Evolutionary conservation across 1,140 invertebrate species (phyloP), one percentile per base, ranked within the genome.

Genomic region (Coelopa frigida): DNA sequence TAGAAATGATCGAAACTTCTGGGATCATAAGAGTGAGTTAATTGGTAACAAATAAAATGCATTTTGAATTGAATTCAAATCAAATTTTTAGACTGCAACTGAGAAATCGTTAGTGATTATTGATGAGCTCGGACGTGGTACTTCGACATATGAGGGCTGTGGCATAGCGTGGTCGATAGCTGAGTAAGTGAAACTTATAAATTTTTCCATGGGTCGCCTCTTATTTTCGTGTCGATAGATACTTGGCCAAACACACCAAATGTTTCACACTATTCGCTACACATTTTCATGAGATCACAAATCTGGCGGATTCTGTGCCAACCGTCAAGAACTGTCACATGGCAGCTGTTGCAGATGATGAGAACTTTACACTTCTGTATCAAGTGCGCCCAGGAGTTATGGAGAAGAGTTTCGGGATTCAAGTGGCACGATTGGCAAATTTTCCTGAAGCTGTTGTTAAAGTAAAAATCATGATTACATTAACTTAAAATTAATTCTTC

Each of bases 111-210:
- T 99, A 8, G 86, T 99, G 2, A 84, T 99, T 20, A 92, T 99
- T 55, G 96, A 99, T 74, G 96, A 99, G 72, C 74, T 99, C 33
- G 96, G 96, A 4, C 77, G 96, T 69, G 96, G 96, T 41, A 99
- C 96, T 2, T 98, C 94, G 8, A 99, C 96, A 0, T 98, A 93
- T 68, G 96, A 99, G 73, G 96, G 96, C 2, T 97, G 94, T 73
- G 96, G 96, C 50, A 82, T 99, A 18, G 95, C 96, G 6, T 98
- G 90, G 89, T 85, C 94, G 5, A 95, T 99, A 58, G 92, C 94
- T 22, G 88, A 97, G 88, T 94, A 78, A 80, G 80, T 79, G 38
- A n/a, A n/a, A n/a, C 23, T 8, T 29, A 5, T 21, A 32, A 32
- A 11, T 23, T 18, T 24, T 7, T 32, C 17, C n/a, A 23, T 18